Base-by-base conservation (phyloP, 2,888 invertebrate species). In the Sclerodermus sp. region DNA sequence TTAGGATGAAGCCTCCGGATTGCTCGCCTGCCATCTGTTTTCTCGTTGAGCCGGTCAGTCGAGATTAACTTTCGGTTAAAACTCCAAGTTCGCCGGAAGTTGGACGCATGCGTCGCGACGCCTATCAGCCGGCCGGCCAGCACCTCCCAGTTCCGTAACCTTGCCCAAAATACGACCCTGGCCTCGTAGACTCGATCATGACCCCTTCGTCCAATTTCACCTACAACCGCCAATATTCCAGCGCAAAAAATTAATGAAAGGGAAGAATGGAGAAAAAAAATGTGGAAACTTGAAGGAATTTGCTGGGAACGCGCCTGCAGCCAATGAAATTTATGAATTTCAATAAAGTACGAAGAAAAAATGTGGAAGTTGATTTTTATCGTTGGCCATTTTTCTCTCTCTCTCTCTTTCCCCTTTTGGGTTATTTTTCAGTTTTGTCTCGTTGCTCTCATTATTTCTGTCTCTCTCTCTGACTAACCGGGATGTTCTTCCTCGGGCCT, bases 401-500 rank as follows among this genome's bases (percentile, higher is more conserved):
- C 15, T n/a, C 37, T 37, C 37, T 37, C 15, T 15, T n/a, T 6
- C 37, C n/a, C n/a, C 13, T 15, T n/a, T 37, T 37, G 42, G 31
- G 14, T 16, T 44, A 38, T 10, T 13, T 48, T 45, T n/a, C 12
- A 23, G 34, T 36, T n/a, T n/a, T n/a, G n/a, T n/a, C n/a, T n/a
- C n/a, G n/a, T n/a, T n/a, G n/a, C 36, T 47, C 38, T 55, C 36
- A 51, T 23, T 42, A 30, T 47, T 14, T 46, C 34, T 42, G 42
- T 36, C 29, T 40, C 31, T 8, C 41, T 42, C 31, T 36, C 36
- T n/a, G 56, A 45, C 45, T 49, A 45, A 52, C 48, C 53, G 53
- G 60, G 65, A 65, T 51, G 46, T 52, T 70, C 72, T 74, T 73
- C 73, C 74, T 76, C 74, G 71, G 30, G 30, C n/a, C 30, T 30